A percentile compares a stretch with the other conserved stretches of the same genome.
These are phyloP conservation scores for Thera britannica DNA, from an alignment of 2,888 invertebrate species.

Conservation along the genomic window DNA sequence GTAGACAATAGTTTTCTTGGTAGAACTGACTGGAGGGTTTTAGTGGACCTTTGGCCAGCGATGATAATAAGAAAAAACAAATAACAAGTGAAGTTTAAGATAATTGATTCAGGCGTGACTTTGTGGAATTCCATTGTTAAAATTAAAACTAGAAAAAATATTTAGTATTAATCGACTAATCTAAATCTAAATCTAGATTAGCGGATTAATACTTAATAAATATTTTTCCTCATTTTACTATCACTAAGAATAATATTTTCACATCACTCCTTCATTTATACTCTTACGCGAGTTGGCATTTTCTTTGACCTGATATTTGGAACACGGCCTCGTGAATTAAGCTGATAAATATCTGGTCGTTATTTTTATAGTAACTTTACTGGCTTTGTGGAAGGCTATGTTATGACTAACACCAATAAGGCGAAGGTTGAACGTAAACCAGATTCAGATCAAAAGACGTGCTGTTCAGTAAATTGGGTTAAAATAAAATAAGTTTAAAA, in stretches of 20 bases:
- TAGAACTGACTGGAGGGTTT: too few species aligned
- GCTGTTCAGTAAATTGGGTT: background rate
- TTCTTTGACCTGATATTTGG: constrained; percentile 63
- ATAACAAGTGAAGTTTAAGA: too few species aligned
- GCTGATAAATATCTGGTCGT: constrained; percentile 68
- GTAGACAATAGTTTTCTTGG: too few species aligned
- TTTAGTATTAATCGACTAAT: too few species aligned
- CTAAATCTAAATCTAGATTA: too few species aligned
- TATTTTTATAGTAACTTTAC: constrained; percentile 61
- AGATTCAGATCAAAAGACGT: constrained; percentile 11
- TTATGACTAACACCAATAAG: constrained; percentile 44
- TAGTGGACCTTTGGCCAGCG: too few species aligned
- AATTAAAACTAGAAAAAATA: too few species aligned
- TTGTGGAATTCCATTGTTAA: too few species aligned
- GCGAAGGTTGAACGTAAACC: constrained; percentile 31
- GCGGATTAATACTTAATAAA: too few species aligned
- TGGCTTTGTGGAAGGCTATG: constrained; percentile 37
- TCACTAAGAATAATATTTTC: background rate
- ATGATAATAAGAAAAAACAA: too few species aligned
- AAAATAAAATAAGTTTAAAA: background rate
- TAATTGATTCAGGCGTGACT: too few species aligned
- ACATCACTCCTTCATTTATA: background rate
- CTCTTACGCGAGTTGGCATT: constrained; percentile 51
- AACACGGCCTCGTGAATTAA: constrained; percentile 62
- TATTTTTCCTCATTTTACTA: too few species aligned